phyloP scores from a whole-genome alignment of 2,113 vertebrate species.

The Ammodytes marinus region DNA sequence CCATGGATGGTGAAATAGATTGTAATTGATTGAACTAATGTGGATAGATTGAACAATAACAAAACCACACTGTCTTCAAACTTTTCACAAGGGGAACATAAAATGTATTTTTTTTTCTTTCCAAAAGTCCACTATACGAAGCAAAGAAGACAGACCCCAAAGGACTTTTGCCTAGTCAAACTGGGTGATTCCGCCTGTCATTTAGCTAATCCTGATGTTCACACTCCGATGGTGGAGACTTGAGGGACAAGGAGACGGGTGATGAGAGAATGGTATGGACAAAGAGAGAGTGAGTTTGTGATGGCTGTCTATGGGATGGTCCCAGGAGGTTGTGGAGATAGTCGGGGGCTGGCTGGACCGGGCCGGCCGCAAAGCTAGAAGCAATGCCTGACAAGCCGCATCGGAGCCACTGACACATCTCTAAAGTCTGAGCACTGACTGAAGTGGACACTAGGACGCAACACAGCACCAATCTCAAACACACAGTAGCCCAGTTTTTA shows the following conservation, averaged over 20 bases:
- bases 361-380: conserved; percentile 67
- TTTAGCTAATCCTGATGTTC: conserved; percentile 79
- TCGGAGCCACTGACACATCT: conserved; percentile 81
- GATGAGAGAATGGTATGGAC: conserved; percentile 72
- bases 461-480: conserved; percentile 69
- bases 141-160: conserved; percentile 53
- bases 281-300: conserved; percentile 69
- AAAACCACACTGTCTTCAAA: conserved; percentile 35
- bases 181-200: conserved; percentile 70
- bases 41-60: conserved; percentile 22
- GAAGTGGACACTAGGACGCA: conserved; percentile 75
- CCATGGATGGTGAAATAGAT: conserved; percentile 48
- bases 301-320: conserved; percentile 76
- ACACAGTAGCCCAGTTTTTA: not conserved
- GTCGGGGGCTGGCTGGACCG: conserved; percentile 66
- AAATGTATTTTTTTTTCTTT: conserved; percentile 38
- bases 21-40: conserved; percentile 50
- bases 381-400: conserved; percentile 84
- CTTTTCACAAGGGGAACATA: conserved; percentile 6
- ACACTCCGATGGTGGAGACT: conserved; percentile 73
- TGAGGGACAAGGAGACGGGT: conserved; percentile 75
- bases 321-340: conserved; percentile 68
- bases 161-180: conserved; percentile 75
- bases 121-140: conserved; percentile 42
- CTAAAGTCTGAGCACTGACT: conserved; percentile 71